Conservation (phyloP, 2,113 vertebrate genomes). For the Corythornis vintsioides region DNA sequence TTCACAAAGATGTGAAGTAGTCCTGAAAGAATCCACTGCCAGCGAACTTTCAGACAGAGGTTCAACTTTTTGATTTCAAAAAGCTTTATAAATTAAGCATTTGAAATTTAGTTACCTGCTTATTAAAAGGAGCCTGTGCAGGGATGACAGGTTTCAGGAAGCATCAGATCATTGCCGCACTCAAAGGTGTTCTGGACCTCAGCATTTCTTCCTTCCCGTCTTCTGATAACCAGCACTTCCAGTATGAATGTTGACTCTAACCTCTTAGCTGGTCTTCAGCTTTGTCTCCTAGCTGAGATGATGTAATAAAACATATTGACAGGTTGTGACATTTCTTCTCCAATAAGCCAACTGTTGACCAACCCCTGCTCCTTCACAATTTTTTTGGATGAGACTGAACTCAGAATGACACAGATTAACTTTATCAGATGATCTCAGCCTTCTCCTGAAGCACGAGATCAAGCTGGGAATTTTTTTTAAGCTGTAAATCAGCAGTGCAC, state of each 20-base stretch:
- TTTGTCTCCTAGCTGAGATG: background rate
- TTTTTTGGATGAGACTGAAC: background rate
- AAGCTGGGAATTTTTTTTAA: background rate
- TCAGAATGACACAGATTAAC: background rate
- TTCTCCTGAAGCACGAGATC: background rate
- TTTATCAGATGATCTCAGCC: background rate
- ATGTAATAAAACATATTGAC: background rate
- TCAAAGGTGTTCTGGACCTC: background rate
- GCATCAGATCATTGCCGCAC: background rate
- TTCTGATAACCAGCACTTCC: background rate
- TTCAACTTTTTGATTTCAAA: background rate
- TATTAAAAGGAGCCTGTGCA: background rate
- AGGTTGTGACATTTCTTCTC: background rate
- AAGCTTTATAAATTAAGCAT: background rate
- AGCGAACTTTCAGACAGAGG: fast-evolving
- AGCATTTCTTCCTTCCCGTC: background rate
- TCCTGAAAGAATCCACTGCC: background rate
- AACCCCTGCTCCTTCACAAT: background rate
- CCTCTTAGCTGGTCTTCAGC: background rate
- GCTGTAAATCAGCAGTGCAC: background rate
- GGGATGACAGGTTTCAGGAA: background rate
- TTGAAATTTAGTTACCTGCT: background rate
- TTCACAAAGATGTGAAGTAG: fast-evolving
- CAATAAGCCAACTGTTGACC: background rate
- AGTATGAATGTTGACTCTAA: background rate